Evolutionary conservation across 2,797 vertebrate genomes (phyloP).

Genomic region (Hafferia zeledoni): DNA sequence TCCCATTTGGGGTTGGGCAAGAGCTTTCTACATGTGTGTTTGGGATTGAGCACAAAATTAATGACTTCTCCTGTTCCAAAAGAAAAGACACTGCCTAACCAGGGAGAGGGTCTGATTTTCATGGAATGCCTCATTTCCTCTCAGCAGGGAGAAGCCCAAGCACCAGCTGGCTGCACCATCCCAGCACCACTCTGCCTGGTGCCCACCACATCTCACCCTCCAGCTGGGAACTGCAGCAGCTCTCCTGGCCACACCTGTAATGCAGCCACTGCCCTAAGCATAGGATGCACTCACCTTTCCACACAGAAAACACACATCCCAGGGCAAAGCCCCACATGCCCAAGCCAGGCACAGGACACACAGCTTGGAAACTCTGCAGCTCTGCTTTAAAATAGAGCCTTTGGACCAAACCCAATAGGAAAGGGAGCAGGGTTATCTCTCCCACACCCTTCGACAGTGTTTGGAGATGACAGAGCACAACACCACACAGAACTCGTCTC

Average conservation of each 20-base stretch:
- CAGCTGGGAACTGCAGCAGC: neutral
- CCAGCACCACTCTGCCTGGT: neutral
- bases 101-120: rapidly evolving
- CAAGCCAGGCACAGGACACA: rapidly evolving
- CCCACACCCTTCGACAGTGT: rapidly evolving
- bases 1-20: neutral
- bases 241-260: neutral
- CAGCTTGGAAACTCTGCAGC: neutral
- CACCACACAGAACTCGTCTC: rapidly evolving
- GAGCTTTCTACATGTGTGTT: rapidly evolving
- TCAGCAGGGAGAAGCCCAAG: neutral
- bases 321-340: neutral
- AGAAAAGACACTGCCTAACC: neutral
- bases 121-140: neutral
- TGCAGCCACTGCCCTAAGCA: neutral
- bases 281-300: rapidly evolving
- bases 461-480: neutral
- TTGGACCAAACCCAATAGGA: neutral
- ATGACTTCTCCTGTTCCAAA: neutral
- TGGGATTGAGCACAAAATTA: neutral
- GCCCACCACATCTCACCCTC: neutral
- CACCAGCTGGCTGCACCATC: rapidly evolving
- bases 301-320: neutral
- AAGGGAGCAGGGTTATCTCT: neutral
- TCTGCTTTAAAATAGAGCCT: neutral